Evolutionary conservation across 2,888 invertebrate species (phyloP).

Genomic region (Pelosia muscerda): DNA sequence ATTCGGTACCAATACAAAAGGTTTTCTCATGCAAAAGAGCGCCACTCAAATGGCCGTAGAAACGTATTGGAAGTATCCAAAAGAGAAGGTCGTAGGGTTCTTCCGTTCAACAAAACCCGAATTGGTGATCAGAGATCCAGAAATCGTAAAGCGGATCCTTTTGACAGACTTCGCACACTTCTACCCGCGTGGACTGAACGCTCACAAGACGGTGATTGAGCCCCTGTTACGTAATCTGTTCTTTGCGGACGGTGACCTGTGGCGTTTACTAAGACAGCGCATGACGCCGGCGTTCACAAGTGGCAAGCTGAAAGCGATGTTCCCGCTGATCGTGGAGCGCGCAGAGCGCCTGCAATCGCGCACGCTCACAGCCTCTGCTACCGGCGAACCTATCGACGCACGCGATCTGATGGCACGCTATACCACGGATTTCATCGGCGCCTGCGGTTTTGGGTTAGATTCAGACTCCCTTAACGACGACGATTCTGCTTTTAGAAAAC

Average conservation of each 20-base stretch:
- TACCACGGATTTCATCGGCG: conserved; percentile 73
- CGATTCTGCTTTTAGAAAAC: conserved; percentile 64
- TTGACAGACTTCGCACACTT: conserved; percentile 63
- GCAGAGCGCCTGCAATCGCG: conserved; percentile 64
- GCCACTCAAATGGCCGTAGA: conserved; percentile 57
- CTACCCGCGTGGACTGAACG: conserved; percentile 61
- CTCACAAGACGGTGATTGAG: conserved; percentile 60
- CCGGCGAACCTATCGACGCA: conserved; percentile 56
- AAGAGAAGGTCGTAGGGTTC: conserved; percentile 67
- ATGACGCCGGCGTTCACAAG: conserved; percentile 74
- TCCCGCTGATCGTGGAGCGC: conserved; percentile 69
- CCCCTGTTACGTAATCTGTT: conserved; percentile 69
- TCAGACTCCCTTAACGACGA: conserved; percentile 67
- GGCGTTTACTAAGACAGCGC: conserved; percentile 71
- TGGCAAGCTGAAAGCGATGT: conserved; percentile 73
- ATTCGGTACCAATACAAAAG: conserved; percentile 58
- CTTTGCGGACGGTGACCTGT: conserved; percentile 72
- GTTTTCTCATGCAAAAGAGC: conserved; percentile 55
- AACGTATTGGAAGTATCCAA: conserved; percentile 64
- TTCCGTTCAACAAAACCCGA: conserved; percentile 59
- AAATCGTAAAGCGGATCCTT: conserved; percentile 60
- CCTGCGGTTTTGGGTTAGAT: conserved; percentile 72
- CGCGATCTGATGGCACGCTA: conserved; percentile 74
- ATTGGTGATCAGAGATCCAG: conserved; percentile 66
- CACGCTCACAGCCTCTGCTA: conserved; percentile 50